These are phyloP conservation scores for Urocolius indicus DNA, from an alignment of 2,113 vertebrate species.

Conservation along the genomic window DNA sequence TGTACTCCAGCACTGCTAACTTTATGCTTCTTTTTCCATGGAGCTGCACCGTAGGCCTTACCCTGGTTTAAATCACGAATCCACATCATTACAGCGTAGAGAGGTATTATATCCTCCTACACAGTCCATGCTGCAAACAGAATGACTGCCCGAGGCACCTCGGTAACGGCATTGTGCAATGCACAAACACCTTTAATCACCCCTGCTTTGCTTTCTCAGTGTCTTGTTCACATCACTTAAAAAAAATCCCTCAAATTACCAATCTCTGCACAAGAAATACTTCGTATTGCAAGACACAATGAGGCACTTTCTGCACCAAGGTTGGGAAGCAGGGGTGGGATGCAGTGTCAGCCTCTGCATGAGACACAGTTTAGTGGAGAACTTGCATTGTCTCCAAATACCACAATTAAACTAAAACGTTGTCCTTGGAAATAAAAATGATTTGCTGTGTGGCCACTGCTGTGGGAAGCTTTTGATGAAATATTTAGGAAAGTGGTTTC, in stretches of 20 bases:
- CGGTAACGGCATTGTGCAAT: neutral
- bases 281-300: neutral
- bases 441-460: neutral
- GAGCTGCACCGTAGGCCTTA: neutral
- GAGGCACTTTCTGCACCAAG: neutral
- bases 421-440: constrained; percentile 9
- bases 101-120: constrained; percentile 24
- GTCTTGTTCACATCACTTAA: constrained; percentile 14
- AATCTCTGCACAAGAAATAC: neutral
- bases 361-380: neutral
- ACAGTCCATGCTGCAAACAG: neutral
- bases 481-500: constrained; percentile 19
- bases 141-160: neutral
- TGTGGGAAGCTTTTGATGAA: constrained; percentile 43
- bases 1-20: neutral
- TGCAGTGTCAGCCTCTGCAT: accelerated
- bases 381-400: neutral
- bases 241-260: constrained; percentile 19
- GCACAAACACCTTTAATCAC: constrained; percentile 31
- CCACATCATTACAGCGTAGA: neutral
- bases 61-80: neutral
- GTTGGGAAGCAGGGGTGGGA: neutral
- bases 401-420: neutral
- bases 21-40: neutral
- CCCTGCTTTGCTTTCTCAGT: neutral